These are phyloP conservation scores for Morinoia aosen DNA, from an alignment of 2,888 invertebrate genomes.

Conservation along the genomic window DNA sequence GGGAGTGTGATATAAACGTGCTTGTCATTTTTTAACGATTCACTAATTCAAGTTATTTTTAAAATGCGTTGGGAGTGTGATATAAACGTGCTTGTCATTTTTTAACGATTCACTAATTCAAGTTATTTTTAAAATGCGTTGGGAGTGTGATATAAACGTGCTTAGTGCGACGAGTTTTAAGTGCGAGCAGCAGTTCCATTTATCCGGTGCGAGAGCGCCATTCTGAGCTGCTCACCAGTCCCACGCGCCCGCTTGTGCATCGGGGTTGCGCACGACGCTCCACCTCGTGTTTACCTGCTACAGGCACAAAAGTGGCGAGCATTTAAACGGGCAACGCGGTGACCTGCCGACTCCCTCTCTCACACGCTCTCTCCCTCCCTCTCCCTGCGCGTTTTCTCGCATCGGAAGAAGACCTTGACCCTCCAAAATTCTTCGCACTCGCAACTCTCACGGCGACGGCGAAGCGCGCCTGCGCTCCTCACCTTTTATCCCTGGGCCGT, in stretches of 20 bases:
- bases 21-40: no score
- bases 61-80: no score
- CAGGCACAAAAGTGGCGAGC: not conserved
- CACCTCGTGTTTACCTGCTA: not conserved
- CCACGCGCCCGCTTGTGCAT: not conserved
- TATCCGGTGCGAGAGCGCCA: no score
- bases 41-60: no score
- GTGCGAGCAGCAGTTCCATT: no score
- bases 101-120: no score
- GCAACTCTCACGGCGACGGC: not conserved
- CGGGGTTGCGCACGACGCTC: not conserved
- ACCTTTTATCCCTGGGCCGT: not conserved
- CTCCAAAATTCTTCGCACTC: not conserved
- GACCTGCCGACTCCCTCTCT: not conserved
- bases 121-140: no score
- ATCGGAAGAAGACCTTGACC: conserved; percentile 13
- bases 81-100: no score
- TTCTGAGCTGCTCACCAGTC: no score
- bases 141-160: no score
- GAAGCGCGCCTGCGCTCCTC: not conserved
- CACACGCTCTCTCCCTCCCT: not conserved
- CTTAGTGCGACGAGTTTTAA: no score
- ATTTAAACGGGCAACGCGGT: not conserved
- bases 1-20: no score
- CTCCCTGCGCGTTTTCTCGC: not conserved